Conservation (phyloP, 2,888 invertebrate genomes). For the Drosophila hamatofila region DNA sequence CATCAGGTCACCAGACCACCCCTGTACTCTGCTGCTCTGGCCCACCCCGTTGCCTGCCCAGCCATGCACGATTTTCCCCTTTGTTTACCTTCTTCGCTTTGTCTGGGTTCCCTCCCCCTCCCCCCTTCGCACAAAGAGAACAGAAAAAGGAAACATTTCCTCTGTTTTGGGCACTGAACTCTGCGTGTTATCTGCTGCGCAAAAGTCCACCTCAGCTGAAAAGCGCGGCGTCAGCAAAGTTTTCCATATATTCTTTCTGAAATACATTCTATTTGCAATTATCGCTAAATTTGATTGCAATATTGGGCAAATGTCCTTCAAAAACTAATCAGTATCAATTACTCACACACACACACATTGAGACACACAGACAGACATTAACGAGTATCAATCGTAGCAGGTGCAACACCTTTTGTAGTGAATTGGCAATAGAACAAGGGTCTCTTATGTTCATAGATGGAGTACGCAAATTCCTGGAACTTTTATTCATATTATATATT, state of each 20-base stretch:
- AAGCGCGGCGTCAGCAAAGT: constrained; percentile 34
- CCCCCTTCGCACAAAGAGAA: constrained; percentile 13
- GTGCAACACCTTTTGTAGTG: constrained; percentile 21
- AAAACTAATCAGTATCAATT: constrained; percentile 72
- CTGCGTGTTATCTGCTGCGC: constrained; percentile 72
- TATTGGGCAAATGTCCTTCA: constrained; percentile 77
- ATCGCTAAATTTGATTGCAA: constrained; percentile 34
- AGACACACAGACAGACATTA: not conserved
- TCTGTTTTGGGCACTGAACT: constrained; percentile 39
- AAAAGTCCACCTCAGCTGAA: constrained; percentile 61
- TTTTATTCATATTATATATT: constrained; percentile 6
- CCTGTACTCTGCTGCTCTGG: not conserved
- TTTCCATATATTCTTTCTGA: constrained; percentile 52
- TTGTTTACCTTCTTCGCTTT: constrained; percentile 75
- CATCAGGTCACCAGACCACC: constrained; percentile 1
- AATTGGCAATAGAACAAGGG: not conserved
- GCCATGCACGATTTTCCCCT: constrained; percentile 48
- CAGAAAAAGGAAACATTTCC: constrained; percentile 27
- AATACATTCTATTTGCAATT: constrained; percentile 27
- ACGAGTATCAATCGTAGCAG: constrained; percentile 35
- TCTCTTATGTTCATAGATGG: not conserved
- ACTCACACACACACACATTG: constrained; percentile 26
- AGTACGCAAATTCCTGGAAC: constrained; percentile 12
- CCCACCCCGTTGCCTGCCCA: not conserved
- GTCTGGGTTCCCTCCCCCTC: constrained; percentile 30